Evolutionary conservation across 2,797 vertebrate genomes (phyloP).

Genomic region (Setipinna tenuifilis): DNA sequence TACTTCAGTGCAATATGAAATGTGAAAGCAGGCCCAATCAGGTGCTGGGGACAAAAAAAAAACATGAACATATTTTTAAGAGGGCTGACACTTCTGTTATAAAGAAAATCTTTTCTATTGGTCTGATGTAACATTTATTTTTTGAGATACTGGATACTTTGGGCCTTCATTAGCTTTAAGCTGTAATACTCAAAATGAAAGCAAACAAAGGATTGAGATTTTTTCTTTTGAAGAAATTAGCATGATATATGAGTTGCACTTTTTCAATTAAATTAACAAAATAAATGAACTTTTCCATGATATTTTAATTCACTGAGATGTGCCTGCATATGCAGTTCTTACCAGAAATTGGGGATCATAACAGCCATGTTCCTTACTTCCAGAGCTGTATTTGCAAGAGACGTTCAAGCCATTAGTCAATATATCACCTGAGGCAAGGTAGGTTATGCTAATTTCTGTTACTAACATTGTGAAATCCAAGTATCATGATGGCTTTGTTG

Average conservation of each 20-base stretch:
- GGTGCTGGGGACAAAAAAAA: too few species aligned
- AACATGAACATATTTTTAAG: neutral
- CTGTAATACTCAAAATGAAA: too few species aligned
- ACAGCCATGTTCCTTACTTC: neutral
- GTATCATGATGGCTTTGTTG: neutral
- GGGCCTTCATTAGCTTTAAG: too few species aligned
- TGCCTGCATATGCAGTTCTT: neutral
- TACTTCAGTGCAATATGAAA: too few species aligned
- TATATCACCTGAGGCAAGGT: slow-evolving; percentile 98
- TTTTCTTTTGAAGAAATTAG: too few species aligned
- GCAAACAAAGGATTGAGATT: too few species aligned
- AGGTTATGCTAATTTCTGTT: slow-evolving; percentile 24
- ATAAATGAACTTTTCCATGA: neutral
- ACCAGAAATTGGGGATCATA: neutral
- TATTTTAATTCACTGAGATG: too few species aligned
- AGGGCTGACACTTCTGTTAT: neutral
- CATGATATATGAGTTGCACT: neutral
- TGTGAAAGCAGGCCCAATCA: too few species aligned
- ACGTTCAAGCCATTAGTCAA: slow-evolving; percentile 98
- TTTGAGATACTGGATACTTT: too few species aligned
- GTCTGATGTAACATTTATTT: too few species aligned
- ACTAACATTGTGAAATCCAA: neutral
- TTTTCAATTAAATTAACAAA: neutral
- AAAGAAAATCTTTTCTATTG: slow-evolving; percentile 1
- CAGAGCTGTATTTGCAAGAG: slow-evolving; percentile 98